phyloP scores from a whole-genome alignment of 2,888 invertebrate species.

The Scaptomyza polygonia region DNA sequence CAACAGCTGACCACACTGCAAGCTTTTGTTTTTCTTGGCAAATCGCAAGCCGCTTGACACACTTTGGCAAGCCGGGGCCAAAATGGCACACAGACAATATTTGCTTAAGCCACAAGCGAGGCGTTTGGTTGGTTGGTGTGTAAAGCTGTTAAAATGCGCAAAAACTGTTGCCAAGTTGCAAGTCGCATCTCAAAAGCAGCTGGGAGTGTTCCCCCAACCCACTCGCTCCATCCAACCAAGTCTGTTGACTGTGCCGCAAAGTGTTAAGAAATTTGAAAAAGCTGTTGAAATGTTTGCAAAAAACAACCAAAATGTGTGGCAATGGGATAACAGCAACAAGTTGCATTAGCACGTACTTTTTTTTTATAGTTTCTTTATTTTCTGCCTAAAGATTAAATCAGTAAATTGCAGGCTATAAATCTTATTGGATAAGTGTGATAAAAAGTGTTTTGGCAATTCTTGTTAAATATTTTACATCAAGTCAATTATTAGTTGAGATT shows the following conservation, averaged over 20 bases:
- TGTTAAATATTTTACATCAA: constrained; percentile 1
- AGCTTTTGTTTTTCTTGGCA: constrained; percentile 49
- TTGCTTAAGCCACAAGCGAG: constrained; percentile 31
- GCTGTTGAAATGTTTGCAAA: constrained; percentile 47
- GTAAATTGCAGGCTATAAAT: constrained; percentile 41
- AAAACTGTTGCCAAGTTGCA: constrained; percentile 39
- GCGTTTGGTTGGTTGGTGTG: constrained; percentile 14
- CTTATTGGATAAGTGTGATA: constrained; percentile 31
- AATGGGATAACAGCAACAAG: constrained; percentile 36
- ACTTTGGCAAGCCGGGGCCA: constrained; percentile 47
- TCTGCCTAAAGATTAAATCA: constrained; percentile 29
- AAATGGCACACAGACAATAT: constrained; percentile 62
- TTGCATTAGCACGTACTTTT: constrained; percentile 20
- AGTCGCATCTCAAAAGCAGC: constrained; percentile 40
- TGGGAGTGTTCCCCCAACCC: constrained; percentile 3
- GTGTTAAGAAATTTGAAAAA: constrained; percentile 38
- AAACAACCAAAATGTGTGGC: constrained; percentile 29
- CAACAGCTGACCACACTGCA: constrained; percentile 41
- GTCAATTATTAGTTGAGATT: background rate
- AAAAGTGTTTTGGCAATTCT: constrained; percentile 16
- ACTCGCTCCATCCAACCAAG: background rate
- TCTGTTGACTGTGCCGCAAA: no score
- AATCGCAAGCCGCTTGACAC: constrained; percentile 63
- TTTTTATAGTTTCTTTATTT: background rate
- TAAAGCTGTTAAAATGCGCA: constrained; percentile 30